Percentiles rank a stretch among this genome's conserved stretches.
Evolutionary conservation across 2,888 invertebrate genomes (phyloP).

Genomic region (Agrotis exclamationis): DNA sequence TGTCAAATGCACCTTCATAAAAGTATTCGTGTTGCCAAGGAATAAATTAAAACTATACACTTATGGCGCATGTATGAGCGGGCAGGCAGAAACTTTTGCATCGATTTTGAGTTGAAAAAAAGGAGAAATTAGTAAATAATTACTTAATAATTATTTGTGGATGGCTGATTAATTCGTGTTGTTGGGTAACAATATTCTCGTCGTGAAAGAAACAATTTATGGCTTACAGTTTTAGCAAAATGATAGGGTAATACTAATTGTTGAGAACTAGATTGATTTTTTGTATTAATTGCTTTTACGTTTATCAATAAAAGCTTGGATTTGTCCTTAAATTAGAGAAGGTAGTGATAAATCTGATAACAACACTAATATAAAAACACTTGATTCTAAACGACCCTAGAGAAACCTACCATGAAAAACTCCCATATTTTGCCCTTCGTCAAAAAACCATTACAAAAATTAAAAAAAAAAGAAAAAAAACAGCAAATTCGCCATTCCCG

Average conservation of each 20-base stretch:
- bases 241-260: slow-evolving; percentile 1
- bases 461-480: slow-evolving; percentile 50
- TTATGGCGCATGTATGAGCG: slow-evolving; percentile 29
- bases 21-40: slow-evolving; percentile 76
- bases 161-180: slow-evolving; percentile 24
- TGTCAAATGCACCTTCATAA: slow-evolving; percentile 78
- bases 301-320: not conserved
- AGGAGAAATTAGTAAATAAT: slow-evolving; percentile 38
- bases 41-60: slow-evolving; percentile 73
- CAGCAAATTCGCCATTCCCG: slow-evolving; percentile 57
- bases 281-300: not conserved
- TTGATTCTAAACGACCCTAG: not conserved
- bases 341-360: not conserved
- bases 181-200: slow-evolving; percentile 3
- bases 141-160: slow-evolving; percentile 34
- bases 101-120: slow-evolving; percentile 32
- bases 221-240: slow-evolving; percentile 4
- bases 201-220: slow-evolving; percentile 11
- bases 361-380: not conserved
- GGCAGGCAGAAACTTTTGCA: slow-evolving; percentile 14
- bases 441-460: slow-evolving; percentile 56
- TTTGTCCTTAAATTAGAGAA: not conserved
- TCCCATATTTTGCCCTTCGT: slow-evolving; percentile 24
- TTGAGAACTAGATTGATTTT: not conserved
- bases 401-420: slow-evolving; percentile 5